Percentiles rank a stretch among this genome's conserved stretches.
These are phyloP conservation scores for Emydoidea blandingii DNA, from an alignment of 2,797 vertebrate species.

Conservation along the genomic window DNA sequence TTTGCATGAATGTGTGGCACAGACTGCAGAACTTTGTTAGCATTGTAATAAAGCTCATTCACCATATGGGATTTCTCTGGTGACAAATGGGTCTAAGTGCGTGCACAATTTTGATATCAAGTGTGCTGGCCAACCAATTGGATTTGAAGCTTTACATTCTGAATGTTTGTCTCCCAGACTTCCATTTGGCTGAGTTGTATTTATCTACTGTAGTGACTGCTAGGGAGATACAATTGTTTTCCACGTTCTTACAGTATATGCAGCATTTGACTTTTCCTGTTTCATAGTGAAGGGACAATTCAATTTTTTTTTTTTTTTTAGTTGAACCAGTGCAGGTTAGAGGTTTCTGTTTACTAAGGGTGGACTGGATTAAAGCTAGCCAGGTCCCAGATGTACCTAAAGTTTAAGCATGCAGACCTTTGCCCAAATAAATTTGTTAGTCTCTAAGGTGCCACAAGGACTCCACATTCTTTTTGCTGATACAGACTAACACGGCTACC, in stretches of 20 bases:
- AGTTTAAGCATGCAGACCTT: no score
- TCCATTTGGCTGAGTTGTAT: background rate
- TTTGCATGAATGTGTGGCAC: background rate
- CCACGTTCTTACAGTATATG: background rate
- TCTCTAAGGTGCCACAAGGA: no score
- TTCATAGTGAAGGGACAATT: background rate
- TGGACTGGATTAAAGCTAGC: background rate
- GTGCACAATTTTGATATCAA: background rate
- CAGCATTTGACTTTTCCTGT: background rate
- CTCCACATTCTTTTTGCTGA: no score
- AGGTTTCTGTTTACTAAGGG: background rate
- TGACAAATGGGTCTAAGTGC: background rate
- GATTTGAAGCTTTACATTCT: background rate
- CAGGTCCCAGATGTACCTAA: background rate
- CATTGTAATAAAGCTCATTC: background rate
- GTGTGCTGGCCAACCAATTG: background rate
- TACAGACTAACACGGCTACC: no score
- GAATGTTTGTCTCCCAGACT: background rate
- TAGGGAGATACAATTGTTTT: background rate
- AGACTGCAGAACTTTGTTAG: background rate
- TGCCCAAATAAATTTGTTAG: no score
- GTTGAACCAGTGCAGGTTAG: background rate
- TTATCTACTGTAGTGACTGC: background rate
- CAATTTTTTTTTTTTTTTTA: background rate
- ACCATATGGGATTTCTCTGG: background rate